Base-by-base conservation (phyloP, 2,797 vertebrate genomes). In the Podargus strigoides region DNA sequence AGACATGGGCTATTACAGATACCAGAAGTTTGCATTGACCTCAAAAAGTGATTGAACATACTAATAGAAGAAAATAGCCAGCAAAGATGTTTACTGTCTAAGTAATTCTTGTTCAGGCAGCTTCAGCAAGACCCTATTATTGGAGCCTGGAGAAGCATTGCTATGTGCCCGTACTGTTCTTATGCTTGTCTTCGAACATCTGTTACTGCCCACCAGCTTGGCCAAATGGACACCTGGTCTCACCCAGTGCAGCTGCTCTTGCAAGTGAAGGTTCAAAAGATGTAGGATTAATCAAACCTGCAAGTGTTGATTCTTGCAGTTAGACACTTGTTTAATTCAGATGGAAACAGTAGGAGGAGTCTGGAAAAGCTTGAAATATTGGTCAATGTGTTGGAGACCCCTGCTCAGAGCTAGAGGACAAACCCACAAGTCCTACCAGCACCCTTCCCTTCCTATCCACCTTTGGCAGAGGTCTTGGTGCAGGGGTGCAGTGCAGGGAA, bases 381-480 rank as follows among this genome's bases (percentile, higher is more conserved):
- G 1, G 8, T 50, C 9, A 41, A 1, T 27, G 7, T 30, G 10
- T 34, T 56, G 55, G 36, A 32, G 18, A 69, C 3, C 32, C 19
- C 11, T 18, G 23, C 28, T 75, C 37, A 69, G 69, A 69, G 49
- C 49, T 63, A 34, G n/a, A 85, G 49, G 55, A 63, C 28, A 69
- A 47, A 17, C 18, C 21, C 4, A 1, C 36, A 23, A 56, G 37
- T 44, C 42, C 41, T 62, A 37, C 26, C n/a, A 1, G 0, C 9
- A 27, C 26, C 14, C 30, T 56, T 15, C 30, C 56, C 26, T 30
- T 58, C 58, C 44, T 34, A 20, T 18, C 15, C 0, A 1, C 27
- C 34, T 50, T 37, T 46, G 11, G 8, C 2, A 9, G 49, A 34
- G 22, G 17, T 42, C 42, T 50, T 0, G 0, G n/a, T 44, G 26